Percentiles rank a stretch among this genome's conserved stretches.
phyloP scores from a whole-genome alignment of 2,888 invertebrate species.

The Ephialtes manifestator region DNA sequence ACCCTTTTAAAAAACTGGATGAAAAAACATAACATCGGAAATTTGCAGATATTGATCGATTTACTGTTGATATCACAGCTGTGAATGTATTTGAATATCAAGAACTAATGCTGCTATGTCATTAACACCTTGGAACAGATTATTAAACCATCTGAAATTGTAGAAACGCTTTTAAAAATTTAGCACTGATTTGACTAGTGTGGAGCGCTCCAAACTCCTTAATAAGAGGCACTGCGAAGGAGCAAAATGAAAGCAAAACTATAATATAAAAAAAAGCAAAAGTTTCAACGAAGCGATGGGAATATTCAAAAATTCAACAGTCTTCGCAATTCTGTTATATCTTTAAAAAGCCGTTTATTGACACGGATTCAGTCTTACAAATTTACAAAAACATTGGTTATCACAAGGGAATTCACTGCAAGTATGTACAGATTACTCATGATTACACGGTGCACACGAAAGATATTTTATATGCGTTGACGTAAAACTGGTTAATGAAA shows the following conservation, averaged over 20 bases:
- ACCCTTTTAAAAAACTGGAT: too few relatives aligned
- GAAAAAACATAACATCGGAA: too few relatives aligned
- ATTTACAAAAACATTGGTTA: constrained; percentile 75
- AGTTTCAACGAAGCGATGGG: constrained; percentile 18
- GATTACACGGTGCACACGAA: constrained; percentile 49
- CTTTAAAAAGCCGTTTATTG: constrained; percentile 76
- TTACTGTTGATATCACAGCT: too few relatives aligned
- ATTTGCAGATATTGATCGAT: too few relatives aligned
- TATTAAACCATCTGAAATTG: too few relatives aligned
- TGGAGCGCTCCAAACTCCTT: too few relatives aligned
- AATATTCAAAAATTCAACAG: constrained; percentile 45
- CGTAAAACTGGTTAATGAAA: constrained; percentile 34
- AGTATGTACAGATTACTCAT: constrained; percentile 71
- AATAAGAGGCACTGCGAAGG: constrained; percentile 6
- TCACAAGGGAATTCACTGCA: constrained; percentile 72
- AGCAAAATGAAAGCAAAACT: constrained; percentile 6
- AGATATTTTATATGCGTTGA: constrained; percentile 20
- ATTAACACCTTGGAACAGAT: too few relatives aligned
- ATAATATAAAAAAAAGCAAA: constrained; percentile 7
- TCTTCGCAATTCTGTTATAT: constrained; percentile 52
- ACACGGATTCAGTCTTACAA: constrained; percentile 76
- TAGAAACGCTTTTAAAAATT: too few relatives aligned
- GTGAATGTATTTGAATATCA: too few relatives aligned
- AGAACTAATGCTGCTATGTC: too few relatives aligned
- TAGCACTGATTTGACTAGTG: too few relatives aligned